Conservation (phyloP, 2,113 vertebrate species). For the Elachura formosa region DNA sequence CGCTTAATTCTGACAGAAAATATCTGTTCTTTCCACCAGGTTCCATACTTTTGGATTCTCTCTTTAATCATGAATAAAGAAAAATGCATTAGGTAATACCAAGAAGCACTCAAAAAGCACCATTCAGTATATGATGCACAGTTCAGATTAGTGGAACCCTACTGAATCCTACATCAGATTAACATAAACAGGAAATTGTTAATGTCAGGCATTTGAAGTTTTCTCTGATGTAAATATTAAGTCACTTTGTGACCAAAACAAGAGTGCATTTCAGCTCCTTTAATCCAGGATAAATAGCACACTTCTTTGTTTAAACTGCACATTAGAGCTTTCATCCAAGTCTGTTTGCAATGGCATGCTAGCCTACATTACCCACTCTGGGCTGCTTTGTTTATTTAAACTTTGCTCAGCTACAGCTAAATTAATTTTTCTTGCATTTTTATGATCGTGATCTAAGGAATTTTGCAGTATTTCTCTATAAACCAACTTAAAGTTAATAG, state of each 20-base stretch:
- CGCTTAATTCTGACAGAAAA: not conserved
- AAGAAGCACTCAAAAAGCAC: not conserved
- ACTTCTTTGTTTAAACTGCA: not conserved
- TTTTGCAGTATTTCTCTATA: not conserved
- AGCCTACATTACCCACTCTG: not conserved
- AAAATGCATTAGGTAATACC: not conserved
- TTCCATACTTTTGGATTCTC: not conserved
- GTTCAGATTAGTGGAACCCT: not conserved
- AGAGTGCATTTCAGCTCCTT: not conserved
- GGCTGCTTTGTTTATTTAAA: not conserved
- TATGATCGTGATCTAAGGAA: not conserved
- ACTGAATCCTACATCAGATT: not conserved
- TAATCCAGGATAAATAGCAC: not conserved
- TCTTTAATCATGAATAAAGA: not conserved
- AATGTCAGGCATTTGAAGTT: not conserved
- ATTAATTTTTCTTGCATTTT: not conserved
- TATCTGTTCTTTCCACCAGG: not conserved
- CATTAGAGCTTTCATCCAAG: not conserved
- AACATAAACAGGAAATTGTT: not conserved
- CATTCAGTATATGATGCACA: not conserved
- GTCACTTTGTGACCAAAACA: not conserved
- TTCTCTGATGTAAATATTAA: not conserved
- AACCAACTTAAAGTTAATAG: not conserved
- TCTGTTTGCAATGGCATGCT: not conserved
- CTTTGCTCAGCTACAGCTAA: not conserved